phyloP scores from a whole-genome alignment of 37 sponge, comb jelly and placozoan species.

The Dysidea cf. avara region DNA sequence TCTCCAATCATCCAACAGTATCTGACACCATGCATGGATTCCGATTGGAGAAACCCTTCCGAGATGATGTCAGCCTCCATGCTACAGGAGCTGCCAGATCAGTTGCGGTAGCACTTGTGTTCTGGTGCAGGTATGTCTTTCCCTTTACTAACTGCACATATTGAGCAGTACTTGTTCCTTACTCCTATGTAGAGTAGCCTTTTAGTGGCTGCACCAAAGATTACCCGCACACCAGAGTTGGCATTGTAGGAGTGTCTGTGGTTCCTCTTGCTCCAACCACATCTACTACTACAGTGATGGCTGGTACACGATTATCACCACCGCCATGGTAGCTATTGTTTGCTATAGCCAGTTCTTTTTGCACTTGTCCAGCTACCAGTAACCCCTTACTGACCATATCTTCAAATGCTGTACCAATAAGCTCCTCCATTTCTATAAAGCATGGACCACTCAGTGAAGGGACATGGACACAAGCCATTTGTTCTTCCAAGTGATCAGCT shows the following conservation, averaged over 20 bases:
- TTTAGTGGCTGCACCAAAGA: too few relatives aligned
- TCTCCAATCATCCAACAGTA: not conserved
- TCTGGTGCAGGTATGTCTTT: not conserved
- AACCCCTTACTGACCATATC: not conserved
- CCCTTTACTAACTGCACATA: conserved; percentile 8
- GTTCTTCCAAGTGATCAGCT: conserved; percentile 2
- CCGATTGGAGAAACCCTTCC: conserved; percentile 24
- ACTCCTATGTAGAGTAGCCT: too few relatives aligned
- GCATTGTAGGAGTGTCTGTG: conserved; percentile 14
- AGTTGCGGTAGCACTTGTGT: conserved; percentile 35
- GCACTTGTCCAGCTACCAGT: conserved; percentile 5
- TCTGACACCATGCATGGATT: conserved; percentile 15
- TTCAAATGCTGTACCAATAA: not conserved
- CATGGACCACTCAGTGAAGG: not conserved
- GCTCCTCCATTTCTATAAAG: not conserved
- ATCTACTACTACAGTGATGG: conserved; percentile 36
- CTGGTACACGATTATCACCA: conserved; percentile 34
- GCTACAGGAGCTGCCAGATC: conserved; percentile 19
- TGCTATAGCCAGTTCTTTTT: conserved; percentile 13
- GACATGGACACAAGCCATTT: not conserved
- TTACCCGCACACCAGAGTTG: conserved; percentile 11
- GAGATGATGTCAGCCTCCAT: conserved; percentile 37
- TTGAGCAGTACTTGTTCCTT: conserved; percentile 33
- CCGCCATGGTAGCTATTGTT: not conserved
- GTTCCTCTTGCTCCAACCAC: conserved; percentile 30